phyloP scores from a whole-genome alignment of 2,888 invertebrate genomes.

The Globia sparganii region DNA sequence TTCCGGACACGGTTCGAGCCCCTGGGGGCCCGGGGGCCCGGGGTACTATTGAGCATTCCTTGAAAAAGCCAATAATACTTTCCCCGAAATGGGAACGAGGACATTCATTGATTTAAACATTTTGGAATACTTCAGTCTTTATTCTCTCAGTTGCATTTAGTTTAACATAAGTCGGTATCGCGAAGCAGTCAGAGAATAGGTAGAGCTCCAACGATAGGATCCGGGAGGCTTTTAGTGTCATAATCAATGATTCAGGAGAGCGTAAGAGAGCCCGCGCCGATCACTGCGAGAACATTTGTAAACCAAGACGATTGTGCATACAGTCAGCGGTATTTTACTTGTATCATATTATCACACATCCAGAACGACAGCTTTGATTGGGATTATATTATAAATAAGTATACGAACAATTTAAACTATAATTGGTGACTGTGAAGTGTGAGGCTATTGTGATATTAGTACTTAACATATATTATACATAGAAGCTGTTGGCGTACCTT shows the following conservation, averaged over 20 bases:
- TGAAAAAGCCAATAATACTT: conserved; percentile 41
- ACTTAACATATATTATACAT: too few relatives aligned
- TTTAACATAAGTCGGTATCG: conserved; percentile 3
- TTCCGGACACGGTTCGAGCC: conserved; percentile 33
- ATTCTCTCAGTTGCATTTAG: not conserved
- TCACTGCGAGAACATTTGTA: not conserved
- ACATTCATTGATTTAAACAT: conserved; percentile 23
- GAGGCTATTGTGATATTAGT: too few relatives aligned
- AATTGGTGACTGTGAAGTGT: too few relatives aligned
- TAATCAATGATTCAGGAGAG: conserved; percentile 40
- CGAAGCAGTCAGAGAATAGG: not conserved
- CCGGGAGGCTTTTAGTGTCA: conserved; percentile 34
- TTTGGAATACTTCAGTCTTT: not conserved
- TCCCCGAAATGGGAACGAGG: conserved; percentile 16
- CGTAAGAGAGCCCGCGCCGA: conserved; percentile 1
- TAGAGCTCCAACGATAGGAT: conserved; percentile 1
- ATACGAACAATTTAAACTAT: not conserved
- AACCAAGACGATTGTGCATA: not conserved
- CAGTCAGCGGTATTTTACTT: not conserved
- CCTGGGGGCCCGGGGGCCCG: too few relatives aligned
- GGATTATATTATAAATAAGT: too few relatives aligned
- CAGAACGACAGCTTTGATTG: not conserved
- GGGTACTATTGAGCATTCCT: conserved; percentile 37
- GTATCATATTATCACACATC: not conserved
- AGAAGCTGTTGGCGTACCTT: too few relatives aligned